phyloP scores from a whole-genome alignment of 2,797 vertebrate genomes.

The Acanthornis magna region DNA sequence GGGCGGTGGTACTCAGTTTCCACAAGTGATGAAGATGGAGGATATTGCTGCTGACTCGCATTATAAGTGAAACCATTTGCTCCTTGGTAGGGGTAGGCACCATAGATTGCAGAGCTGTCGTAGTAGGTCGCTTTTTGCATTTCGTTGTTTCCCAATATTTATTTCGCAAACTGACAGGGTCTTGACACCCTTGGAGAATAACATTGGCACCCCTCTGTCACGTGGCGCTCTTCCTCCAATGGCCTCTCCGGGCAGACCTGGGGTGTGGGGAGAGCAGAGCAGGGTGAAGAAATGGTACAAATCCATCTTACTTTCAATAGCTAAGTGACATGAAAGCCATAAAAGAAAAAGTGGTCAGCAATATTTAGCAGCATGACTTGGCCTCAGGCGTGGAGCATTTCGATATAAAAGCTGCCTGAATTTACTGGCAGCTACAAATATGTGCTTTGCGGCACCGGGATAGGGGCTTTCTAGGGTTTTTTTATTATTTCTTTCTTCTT shows the following conservation, averaged over 20 bases:
- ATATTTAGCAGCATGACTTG: conserved; percentile 87
- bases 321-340: conserved; percentile 96
- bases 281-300: conserved; percentile 92
- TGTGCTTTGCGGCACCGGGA: conserved; percentile 68
- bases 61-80: conserved; percentile 98
- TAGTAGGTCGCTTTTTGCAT: conserved; percentile 99
- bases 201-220: conserved; percentile 99
- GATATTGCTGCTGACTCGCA: conserved; percentile 96
- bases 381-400: conserved; percentile 74
- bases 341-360: conserved; percentile 93
- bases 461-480: conserved; percentile 63
- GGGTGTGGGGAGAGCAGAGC: conserved; percentile 81
- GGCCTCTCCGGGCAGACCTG: conserved; percentile 94
- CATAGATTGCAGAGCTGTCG: conserved; percentile 98
- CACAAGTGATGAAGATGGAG: conserved; percentile 86
- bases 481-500: not conserved
- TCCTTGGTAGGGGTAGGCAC: conserved; percentile 98
- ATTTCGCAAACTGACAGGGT: conserved; percentile 99
- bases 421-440: conserved; percentile 78
- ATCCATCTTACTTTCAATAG: conserved; percentile 99
- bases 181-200: conserved; percentile 99
- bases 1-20: conserved; percentile 96
- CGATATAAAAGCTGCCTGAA: conserved; percentile 75
- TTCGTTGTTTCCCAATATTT: conserved; percentile 98
- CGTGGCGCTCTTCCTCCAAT: conserved; percentile 98